phyloP scores from a whole-genome alignment of 2,113 vertebrate genomes.

The Nycticorax nycticorax region DNA sequence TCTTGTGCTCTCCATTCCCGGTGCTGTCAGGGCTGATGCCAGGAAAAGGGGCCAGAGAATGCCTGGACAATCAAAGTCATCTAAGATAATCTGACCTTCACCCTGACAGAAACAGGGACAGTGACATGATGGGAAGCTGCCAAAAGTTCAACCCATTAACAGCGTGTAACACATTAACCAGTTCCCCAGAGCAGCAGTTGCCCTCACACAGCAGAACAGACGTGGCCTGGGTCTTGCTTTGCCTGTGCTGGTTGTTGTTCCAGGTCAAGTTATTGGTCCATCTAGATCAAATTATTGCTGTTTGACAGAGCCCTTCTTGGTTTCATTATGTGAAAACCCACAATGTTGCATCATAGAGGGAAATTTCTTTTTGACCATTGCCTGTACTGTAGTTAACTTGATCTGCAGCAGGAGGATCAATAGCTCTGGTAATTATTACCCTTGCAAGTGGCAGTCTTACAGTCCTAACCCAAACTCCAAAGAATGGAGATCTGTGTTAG shows the following conservation, averaged over 20 bases:
- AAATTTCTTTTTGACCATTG: background rate
- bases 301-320: background rate
- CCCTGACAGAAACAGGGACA: slow-evolving; percentile 14
- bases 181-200: background rate
- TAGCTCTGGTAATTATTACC: slow-evolving; percentile 46
- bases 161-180: slow-evolving; percentile 58
- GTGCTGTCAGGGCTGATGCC: background rate
- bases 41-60: background rate
- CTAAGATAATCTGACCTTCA: slow-evolving; percentile 34
- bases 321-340: background rate
- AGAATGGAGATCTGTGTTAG: background rate
- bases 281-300: background rate
- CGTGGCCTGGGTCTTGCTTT: background rate
- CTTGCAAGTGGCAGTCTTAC: background rate
- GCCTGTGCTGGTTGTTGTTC: background rate
- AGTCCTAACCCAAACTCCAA: background rate
- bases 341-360: background rate
- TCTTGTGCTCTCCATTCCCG: background rate
- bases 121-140: slow-evolving; percentile 13
- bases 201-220: background rate
- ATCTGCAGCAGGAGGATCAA: slow-evolving; percentile 11
- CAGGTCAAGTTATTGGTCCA: background rate
- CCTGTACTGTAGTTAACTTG: background rate
- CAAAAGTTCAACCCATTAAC: slow-evolving; percentile 43
- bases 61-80: background rate